phyloP scores from a whole-genome alignment of 1,140 invertebrate species.

The Phortica variegata region DNA sequence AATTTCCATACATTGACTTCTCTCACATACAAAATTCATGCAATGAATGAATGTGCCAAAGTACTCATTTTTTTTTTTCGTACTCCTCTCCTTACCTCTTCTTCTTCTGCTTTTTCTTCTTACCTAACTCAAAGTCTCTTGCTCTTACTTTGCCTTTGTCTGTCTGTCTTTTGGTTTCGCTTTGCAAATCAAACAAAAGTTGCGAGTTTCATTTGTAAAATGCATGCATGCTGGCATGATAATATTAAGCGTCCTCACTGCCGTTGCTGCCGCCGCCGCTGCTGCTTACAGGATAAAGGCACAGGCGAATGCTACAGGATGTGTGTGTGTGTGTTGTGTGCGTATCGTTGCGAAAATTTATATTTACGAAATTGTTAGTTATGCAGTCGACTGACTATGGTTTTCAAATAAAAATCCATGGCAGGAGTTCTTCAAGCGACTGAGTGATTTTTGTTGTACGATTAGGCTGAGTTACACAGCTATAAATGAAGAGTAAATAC shows the following conservation, averaged over 20 bases:
- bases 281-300: too few relatives aligned
- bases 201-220: slow-evolving; percentile 47
- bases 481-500: too few relatives aligned
- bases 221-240: slow-evolving; percentile 53
- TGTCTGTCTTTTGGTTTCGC: too few relatives aligned
- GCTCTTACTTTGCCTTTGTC: too few relatives aligned
- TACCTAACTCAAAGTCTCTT: background rate
- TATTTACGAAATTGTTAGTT: slow-evolving; percentile 56
- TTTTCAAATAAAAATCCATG: slow-evolving; percentile 16
- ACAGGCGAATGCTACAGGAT: slow-evolving; percentile 2
- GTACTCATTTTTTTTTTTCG: slow-evolving; percentile 3
- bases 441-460: slow-evolving; percentile 50
- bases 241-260: slow-evolving; percentile 23
- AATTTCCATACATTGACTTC: slow-evolving; percentile 52
- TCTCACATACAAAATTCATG: background rate
- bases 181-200: too few relatives aligned
- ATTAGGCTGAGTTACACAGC: slow-evolving; percentile 40
- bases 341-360: slow-evolving; percentile 31
- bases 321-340: too few relatives aligned
- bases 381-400: slow-evolving; percentile 56
- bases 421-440: slow-evolving; percentile 19
- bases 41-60: too few relatives aligned
- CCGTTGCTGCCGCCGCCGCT: background rate
- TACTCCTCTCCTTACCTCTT: background rate
- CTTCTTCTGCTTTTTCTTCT: background rate